These are phyloP conservation scores for Yoshiicerus persimilis DNA, from an alignment of 1,140 invertebrate genomes.

Conservation along the genomic window DNA sequence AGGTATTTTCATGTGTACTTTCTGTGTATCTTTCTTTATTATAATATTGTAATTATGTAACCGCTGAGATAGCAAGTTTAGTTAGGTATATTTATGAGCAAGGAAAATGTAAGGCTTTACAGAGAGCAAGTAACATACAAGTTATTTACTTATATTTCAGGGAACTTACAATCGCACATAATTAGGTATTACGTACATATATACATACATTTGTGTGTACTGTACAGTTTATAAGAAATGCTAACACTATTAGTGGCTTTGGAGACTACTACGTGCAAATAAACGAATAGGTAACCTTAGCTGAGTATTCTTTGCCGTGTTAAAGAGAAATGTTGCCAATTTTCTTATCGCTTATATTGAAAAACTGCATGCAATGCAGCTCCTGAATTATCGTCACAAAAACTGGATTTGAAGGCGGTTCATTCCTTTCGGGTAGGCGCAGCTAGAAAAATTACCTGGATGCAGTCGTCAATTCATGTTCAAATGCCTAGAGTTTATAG, in stretches of 20 bases:
- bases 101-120: not conserved
- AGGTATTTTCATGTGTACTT: not conserved
- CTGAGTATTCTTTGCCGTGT: not conserved
- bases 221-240: not conserved
- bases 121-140: not conserved
- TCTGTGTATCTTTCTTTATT: not conserved
- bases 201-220: not conserved
- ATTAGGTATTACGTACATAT: not conserved
- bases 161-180: not conserved
- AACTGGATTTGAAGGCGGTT: constrained; percentile 15
- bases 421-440: not conserved
- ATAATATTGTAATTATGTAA: not conserved
- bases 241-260: not conserved
- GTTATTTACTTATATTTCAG: not conserved
- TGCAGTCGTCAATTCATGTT: not conserved
- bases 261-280: not conserved
- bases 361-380: constrained; percentile 6
- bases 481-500: not conserved
- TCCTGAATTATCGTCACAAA: not conserved
- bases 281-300: not conserved
- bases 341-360: constrained; percentile 9
- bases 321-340: not conserved
- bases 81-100: not conserved
- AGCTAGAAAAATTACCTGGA: not conserved
- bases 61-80: not conserved